Conservation (phyloP, 2,797 vertebrate genomes). For the Chaenodraco wilsoni region DNA sequence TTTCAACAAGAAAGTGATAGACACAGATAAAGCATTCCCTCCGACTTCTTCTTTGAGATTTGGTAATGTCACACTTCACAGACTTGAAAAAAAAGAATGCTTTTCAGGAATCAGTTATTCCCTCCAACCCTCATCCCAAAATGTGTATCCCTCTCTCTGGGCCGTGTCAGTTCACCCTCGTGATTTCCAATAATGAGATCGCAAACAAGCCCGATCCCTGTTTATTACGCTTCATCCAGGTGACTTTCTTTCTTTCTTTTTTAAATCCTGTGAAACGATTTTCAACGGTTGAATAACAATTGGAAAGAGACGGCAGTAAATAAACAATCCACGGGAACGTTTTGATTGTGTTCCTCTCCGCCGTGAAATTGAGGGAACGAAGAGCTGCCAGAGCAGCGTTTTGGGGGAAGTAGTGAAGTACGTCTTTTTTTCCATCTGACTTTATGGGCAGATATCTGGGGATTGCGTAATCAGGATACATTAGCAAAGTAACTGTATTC, state of each 20-base stretch:
- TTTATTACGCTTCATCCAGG: slow-evolving; percentile 33
- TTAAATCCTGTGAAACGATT: slow-evolving; percentile 46
- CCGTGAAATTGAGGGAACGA: slow-evolving; percentile 58
- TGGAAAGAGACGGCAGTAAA: slow-evolving; percentile 17
- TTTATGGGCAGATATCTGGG: neutral
- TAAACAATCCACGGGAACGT: slow-evolving; percentile 30
- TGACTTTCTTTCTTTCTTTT: slow-evolving; percentile 31
- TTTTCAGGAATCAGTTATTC: too few relatives aligned
- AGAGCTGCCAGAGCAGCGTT: neutral
- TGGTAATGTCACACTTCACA: too few relatives aligned
- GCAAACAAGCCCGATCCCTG: slow-evolving; percentile 28
- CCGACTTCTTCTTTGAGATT: neutral
- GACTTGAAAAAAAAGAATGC: too few relatives aligned
- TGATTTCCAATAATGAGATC: slow-evolving; percentile 45
- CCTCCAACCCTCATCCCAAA: neutral
- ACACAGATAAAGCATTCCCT: neutral
- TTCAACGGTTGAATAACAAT: slow-evolving; percentile 52
- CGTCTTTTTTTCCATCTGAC: neutral
- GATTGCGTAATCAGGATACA: too few relatives aligned
- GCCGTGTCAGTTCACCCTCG: slow-evolving; percentile 8
- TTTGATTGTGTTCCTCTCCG: slow-evolving; percentile 52
- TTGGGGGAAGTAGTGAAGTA: slow-evolving; percentile 17
- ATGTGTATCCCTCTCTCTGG: neutral
- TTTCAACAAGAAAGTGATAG: neutral
- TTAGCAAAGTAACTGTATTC: too few relatives aligned